These are phyloP conservation scores for Mus spicilegus DNA, from an alignment of 2,113 vertebrate species.

Conservation along the genomic window DNA sequence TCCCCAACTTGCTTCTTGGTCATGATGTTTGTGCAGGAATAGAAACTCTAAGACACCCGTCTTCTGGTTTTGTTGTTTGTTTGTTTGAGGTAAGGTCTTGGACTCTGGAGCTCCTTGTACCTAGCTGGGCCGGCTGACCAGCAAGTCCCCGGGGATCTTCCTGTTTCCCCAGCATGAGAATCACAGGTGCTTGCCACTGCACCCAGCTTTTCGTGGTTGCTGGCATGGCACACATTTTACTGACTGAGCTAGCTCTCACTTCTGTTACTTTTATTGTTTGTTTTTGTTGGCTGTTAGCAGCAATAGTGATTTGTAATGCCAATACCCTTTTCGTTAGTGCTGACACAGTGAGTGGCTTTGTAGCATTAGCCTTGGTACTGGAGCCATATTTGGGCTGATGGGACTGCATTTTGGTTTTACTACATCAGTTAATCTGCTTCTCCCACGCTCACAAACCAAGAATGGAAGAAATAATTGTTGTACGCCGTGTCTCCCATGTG, in stretches of 20 bases:
- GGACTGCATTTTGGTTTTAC: neutral
- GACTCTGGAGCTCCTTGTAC: neutral
- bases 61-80: neutral
- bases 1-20: too few relatives aligned
- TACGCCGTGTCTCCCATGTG: neutral
- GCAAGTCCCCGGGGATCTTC: neutral
- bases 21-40: too few relatives aligned
- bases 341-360: neutral
- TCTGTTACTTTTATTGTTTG: neutral
- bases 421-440: neutral
- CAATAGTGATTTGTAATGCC: neutral
- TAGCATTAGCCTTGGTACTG: neutral
- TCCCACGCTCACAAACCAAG: neutral
- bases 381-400: neutral
- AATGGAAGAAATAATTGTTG: neutral
- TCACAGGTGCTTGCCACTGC: neutral
- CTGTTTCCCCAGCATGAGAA: neutral
- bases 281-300: neutral
- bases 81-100: neutral
- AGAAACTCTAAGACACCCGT: neutral
- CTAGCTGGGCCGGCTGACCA: neutral
- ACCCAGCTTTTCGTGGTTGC: neutral
- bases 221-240: neutral
- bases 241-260: neutral
- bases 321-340: neutral